Evolutionary conservation across 1,140 invertebrate genomes (phyloP), one percentile per base, ranked within the genome.

Genomic region (Eumaeus atala): DNA sequence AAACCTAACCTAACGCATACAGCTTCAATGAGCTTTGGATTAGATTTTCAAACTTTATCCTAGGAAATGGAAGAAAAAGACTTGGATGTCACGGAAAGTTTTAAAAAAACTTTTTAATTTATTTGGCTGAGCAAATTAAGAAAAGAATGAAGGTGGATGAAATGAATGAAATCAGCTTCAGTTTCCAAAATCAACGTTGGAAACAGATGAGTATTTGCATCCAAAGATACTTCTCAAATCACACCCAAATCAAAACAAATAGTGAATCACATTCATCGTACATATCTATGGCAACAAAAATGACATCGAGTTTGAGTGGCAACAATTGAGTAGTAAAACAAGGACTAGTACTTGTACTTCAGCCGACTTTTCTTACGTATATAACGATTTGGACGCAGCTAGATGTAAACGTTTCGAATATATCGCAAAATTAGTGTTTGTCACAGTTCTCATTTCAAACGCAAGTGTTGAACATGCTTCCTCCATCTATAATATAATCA

Each of bases 331-430:
- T 40, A 52, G 56, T n/a, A 56, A 62, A 62, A 51, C 12, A n/a
- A 51, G 58, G 56, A 53, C n/a, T n/a, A 55, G 56, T 62, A 53
- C 37, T 6, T 58, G 12, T 42, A 40, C n/a, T 58, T 55, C 61
- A 50, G 60, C 56, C 3, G 61, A 67, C 51, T 71, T 71, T 66
- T 73, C 68, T 54, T 51, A 9, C 17, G 66, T 74, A 9, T 70
- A 63, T 62, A 56, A 63, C 44, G 61, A 68, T 64, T 54, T n/a
- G 9, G 64, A 72, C 42, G 69, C 61, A 56, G 71, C 61, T 56
- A 61, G 64, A 9, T 56, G 54, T 59, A 70, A 62, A 51, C 66
- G 60, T 37, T 72, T 68, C 48, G 54, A 64, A 68, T 68, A 72
- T 61, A 48, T 72, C 37, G 8, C 50, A 49, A 73, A 68, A 62